Percentiles rank a stretch among this genome's conserved stretches.
Evolutionary conservation across 2,113 vertebrate species (phyloP).

Genomic region (Myanophis thanlyinensis): DNA sequence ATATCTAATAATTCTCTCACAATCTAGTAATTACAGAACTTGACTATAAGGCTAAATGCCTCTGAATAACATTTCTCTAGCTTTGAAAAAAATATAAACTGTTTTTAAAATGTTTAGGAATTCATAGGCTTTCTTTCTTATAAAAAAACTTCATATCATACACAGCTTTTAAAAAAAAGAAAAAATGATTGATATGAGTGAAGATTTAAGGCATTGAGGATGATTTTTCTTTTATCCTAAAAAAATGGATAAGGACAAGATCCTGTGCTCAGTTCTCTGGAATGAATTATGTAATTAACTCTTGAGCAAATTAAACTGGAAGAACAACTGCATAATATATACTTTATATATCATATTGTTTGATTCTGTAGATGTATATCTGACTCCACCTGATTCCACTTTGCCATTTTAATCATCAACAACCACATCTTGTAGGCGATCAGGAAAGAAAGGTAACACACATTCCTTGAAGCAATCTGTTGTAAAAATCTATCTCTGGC

Average conservation of each 20-base stretch:
- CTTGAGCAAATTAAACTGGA: background rate
- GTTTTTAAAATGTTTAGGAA: background rate
- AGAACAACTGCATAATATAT: background rate
- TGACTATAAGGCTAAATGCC: background rate
- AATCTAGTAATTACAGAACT: conserved; percentile 13
- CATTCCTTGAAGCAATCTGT: background rate
- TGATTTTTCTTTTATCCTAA: background rate
- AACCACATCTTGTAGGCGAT: background rate
- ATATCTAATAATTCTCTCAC: conserved; percentile 56
- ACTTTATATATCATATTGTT: background rate
- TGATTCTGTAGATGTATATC: background rate
- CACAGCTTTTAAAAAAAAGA: background rate
- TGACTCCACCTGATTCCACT: background rate
- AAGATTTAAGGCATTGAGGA: background rate
- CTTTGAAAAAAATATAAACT: background rate
- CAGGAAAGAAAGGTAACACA: background rate
- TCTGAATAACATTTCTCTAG: background rate
- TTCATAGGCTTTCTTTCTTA: background rate
- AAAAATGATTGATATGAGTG: background rate
- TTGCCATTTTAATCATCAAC: background rate
- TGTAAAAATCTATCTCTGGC: background rate
- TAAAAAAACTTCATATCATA: background rate
- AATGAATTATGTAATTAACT: background rate
- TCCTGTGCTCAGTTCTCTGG: background rate
- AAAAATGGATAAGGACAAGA: background rate